These are phyloP conservation scores for Frankliniella fusca DNA, from an alignment of 2,888 invertebrate genomes.

Conservation along the genomic window DNA sequence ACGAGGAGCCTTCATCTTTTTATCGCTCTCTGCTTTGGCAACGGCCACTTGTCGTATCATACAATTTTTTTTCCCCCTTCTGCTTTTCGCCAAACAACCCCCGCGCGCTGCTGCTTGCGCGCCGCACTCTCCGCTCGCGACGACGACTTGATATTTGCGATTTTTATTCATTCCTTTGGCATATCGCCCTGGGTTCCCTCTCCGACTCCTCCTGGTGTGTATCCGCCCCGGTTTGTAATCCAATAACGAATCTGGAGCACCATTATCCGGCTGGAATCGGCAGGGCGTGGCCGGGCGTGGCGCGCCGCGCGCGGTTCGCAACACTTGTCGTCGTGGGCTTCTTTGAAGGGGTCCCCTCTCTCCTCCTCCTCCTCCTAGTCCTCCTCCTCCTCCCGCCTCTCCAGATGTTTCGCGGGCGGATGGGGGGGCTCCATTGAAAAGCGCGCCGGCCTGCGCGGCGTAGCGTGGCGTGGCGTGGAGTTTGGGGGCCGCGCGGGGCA, in stretches of 20 bases:
- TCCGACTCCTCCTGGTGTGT: too few species aligned
- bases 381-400: too few species aligned
- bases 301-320: neutral
- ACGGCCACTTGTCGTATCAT: neutral
- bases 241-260: constrained; percentile 22
- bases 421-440: too few species aligned
- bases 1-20: neutral
- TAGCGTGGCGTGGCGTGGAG: too few species aligned
- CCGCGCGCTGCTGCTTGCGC: neutral
- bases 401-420: too few species aligned
- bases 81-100: neutral
- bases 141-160: constrained; percentile 14
- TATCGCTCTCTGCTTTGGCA: constrained; percentile 8
- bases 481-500: too few species aligned
- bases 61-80: neutral
- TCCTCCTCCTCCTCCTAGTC: neutral
- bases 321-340: neutral
- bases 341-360: neutral
- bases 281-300: neutral
- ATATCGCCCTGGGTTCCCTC: too few species aligned
- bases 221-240: neutral
- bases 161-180: constrained; percentile 16
- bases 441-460: too few species aligned
- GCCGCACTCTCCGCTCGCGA: neutral
- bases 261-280: constrained; percentile 22